Evolutionary conservation across 1,140 invertebrate species (phyloP).

Genomic region (Cryptotermes secundus): DNA sequence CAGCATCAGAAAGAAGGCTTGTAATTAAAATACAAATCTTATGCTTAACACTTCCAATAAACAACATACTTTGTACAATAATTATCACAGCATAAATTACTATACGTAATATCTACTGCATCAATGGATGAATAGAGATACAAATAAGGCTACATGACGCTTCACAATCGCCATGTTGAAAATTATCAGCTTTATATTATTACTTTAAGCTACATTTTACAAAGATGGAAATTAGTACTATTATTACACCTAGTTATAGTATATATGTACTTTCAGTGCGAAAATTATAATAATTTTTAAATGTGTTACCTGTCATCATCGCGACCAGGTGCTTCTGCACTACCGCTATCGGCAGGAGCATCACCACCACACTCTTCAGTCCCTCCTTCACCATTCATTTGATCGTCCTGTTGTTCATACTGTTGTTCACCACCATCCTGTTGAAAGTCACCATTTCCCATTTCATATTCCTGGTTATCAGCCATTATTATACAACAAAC

Average conservation of each 20-base stretch:
- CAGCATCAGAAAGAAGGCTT: slow-evolving; percentile 11
- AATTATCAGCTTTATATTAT: not conserved
- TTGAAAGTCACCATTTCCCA: slow-evolving; percentile 36
- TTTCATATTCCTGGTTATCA: slow-evolving; percentile 37
- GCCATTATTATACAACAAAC: slow-evolving; percentile 31
- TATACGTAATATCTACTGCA: slow-evolving; percentile 6
- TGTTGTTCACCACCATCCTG: slow-evolving; percentile 33
- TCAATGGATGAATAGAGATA: slow-evolving; percentile 24
- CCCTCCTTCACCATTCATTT: slow-evolving; percentile 34
- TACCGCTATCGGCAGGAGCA: slow-evolving; percentile 38
- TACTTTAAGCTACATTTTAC: not conserved
- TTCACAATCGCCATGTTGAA: not conserved
- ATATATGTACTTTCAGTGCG: not conserved
- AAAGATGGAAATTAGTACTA: not conserved
- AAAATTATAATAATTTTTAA: slow-evolving; percentile 20
- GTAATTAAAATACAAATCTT: not conserved
- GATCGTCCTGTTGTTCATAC: slow-evolving; percentile 31
- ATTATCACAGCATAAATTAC: not conserved
- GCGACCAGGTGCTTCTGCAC: slow-evolving; percentile 40
- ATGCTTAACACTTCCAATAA: not conserved
- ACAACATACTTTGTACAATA: not conserved
- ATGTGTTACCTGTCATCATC: slow-evolving; percentile 40
- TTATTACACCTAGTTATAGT: not conserved
- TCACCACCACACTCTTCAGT: slow-evolving; percentile 30
- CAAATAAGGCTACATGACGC: slow-evolving; percentile 7